Base-by-base conservation (phyloP, 1,140 invertebrate species). In the Prorops nasuta region DNA sequence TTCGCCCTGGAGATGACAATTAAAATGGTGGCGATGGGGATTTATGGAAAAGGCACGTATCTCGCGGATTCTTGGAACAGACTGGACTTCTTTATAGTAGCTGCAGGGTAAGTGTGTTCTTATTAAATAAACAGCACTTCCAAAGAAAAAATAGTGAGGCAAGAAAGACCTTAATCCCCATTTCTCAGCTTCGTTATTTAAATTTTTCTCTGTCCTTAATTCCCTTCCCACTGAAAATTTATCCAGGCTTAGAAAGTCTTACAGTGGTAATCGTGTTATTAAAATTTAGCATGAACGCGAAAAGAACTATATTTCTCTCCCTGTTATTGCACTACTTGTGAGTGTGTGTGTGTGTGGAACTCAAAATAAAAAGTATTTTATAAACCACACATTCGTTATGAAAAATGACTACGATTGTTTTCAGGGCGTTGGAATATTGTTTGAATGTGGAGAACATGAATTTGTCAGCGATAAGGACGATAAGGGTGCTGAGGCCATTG, bases 11-110 rank as follows among this genome's bases (percentile, higher is more conserved):
- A 96, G 74, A 94, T 98, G 97, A 84, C 90, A 42, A 92, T 99
- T 71, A 99, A 99, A 81, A 96, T 98, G 86, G 86, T 96, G 15
- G 97, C 96, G 12, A 98, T 99, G 94, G 97, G 96, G n/a, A 86
- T 98, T 38, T 91, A 88, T 60, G 96, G 96, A 15, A 91, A 91
- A 71, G 88, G 90, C 20, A 92, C 95, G 0, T 99, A 98, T 75
- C 81, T 99, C 54, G 94, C 93, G 0, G 97, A 99, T 71, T 94
- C 95, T 1, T 99, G 93, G 96, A 99, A 99, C 79, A 85, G 94
- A 66, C 82, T 99, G 49, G 97, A 99, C 76, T 94, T 94, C 77
- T 98, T 99, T 80, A 99, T 99, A 67, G 96, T 99, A 2, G 64
- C 94, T 49, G 92, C 96, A 44, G 97, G 97, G 92, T 95, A 79